These are phyloP conservation scores for Mastacembelus armatus DNA, from an alignment of 2,797 vertebrate species.

Conservation along the genomic window DNA sequence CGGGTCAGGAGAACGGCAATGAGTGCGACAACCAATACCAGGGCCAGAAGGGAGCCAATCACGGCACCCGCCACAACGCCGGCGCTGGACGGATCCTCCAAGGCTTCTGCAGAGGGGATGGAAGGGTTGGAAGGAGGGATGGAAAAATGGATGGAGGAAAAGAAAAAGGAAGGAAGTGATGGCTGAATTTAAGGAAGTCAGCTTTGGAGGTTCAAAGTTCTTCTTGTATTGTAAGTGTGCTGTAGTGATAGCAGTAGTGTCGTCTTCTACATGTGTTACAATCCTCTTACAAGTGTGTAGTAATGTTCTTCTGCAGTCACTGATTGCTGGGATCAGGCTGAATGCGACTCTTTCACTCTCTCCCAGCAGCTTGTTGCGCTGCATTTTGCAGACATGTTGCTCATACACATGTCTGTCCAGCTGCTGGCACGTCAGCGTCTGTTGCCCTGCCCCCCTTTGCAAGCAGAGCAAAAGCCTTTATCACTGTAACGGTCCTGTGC, in stretches of 20 bases:
- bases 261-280: slow-evolving; percentile 65
- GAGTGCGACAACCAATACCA: slow-evolving; percentile 85
- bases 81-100: slow-evolving; percentile 78
- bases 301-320: slow-evolving; percentile 70
- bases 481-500: slow-evolving; percentile 45
- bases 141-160: slow-evolving; percentile 65
- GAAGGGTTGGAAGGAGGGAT: slow-evolving; percentile 68
- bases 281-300: slow-evolving; percentile 75
- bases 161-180: slow-evolving; percentile 71
- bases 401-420: slow-evolving; percentile 52
- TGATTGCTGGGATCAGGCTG: slow-evolving; percentile 80
- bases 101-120: slow-evolving; percentile 81
- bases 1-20: slow-evolving; percentile 83
- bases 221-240: slow-evolving; percentile 60
- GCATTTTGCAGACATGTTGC: slow-evolving; percentile 39
- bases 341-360: slow-evolving; percentile 56
- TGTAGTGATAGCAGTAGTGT: slow-evolving; percentile 56
- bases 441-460: slow-evolving; percentile 25
- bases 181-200: slow-evolving; percentile 54
- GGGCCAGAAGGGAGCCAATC: slow-evolving; percentile 87
- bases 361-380: slow-evolving; percentile 38
- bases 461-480: slow-evolving; percentile 41
- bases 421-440: slow-evolving; percentile 44
- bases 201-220: slow-evolving; percentile 53
- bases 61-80: slow-evolving; percentile 88